Evolutionary conservation across 2,888 invertebrate species (phyloP).

Genomic region (Mythimna impura): DNA sequence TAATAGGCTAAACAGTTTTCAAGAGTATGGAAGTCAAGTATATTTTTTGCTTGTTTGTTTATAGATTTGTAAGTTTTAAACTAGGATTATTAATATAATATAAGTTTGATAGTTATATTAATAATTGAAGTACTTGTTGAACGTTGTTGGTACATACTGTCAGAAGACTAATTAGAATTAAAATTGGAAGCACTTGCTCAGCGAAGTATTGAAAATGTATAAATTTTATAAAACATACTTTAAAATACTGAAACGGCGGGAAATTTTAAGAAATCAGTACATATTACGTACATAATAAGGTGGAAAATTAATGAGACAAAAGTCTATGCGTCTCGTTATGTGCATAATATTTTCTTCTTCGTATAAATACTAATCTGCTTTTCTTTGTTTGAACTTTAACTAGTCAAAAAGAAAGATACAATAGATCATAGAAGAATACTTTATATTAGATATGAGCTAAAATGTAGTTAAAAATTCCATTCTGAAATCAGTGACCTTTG

Average conservation of each 20-base stretch:
- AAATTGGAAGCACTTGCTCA: slow-evolving; percentile 1
- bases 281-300: neutral
- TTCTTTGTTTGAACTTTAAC: slow-evolving; percentile 6
- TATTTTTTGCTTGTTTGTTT: neutral
- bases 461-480: neutral
- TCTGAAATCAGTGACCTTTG: neutral
- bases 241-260: neutral
- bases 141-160: neutral
- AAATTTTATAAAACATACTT: slow-evolving; percentile 18
- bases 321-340: neutral
- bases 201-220: neutral
- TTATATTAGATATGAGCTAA: slow-evolving; percentile 5
- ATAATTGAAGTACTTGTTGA: neutral
- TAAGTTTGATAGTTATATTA: neutral
- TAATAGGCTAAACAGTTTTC: neutral
- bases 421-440: neutral
- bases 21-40: neutral
- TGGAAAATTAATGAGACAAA: neutral
- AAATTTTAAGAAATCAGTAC: neutral
- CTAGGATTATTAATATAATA: neutral
- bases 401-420: neutral
- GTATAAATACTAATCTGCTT: slow-evolving; percentile 2
- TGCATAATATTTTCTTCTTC: slow-evolving; percentile 3
- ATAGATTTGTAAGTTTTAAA: neutral
- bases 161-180: neutral